These are phyloP conservation scores for Cantharis lateralis DNA, from an alignment of 2,888 invertebrate species.

Conservation along the genomic window DNA sequence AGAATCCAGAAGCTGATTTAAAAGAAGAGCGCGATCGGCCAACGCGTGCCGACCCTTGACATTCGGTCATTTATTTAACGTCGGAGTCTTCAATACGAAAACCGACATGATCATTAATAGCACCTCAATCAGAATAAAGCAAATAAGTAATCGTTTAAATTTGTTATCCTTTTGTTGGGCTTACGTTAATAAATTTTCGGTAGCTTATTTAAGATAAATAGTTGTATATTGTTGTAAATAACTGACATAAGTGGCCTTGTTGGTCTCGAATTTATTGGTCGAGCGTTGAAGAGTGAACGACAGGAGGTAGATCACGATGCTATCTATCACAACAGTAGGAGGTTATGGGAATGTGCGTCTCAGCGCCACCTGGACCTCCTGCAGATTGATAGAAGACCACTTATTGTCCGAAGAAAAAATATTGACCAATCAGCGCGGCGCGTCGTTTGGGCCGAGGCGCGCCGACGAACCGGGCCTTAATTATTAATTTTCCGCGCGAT, in stretches of 20 bases:
- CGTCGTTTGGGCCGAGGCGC: background rate
- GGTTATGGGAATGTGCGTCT: conserved; percentile 49
- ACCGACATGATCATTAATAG: conserved; percentile 45
- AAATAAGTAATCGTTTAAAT: conserved; percentile 26
- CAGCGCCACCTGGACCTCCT: conserved; percentile 52
- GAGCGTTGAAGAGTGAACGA: conserved; percentile 45
- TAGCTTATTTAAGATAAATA: background rate
- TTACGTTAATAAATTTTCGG: background rate
- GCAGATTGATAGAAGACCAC: conserved; percentile 48
- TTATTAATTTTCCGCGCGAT: background rate
- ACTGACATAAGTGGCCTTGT: conserved; percentile 21
- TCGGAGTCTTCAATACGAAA: conserved; percentile 41
- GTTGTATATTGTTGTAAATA: conserved; percentile 25
- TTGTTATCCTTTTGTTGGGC: background rate
- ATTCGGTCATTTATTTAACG: conserved; percentile 49
- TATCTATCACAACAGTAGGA: conserved; percentile 50
- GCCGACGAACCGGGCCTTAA: background rate
- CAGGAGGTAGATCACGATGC: conserved; percentile 52
- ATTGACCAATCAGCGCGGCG: background rate
- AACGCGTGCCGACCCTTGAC: conserved; percentile 51
- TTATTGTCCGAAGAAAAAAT: conserved; percentile 22
- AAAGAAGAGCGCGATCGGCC: conserved; percentile 37
- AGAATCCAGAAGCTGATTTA: conserved; percentile 36
- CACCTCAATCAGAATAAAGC: conserved; percentile 41
- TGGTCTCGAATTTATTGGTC: conserved; percentile 40